Evolutionary conservation across 2,888 invertebrate genomes (phyloP).

Genomic region (Troides oblongomaculatus): DNA sequence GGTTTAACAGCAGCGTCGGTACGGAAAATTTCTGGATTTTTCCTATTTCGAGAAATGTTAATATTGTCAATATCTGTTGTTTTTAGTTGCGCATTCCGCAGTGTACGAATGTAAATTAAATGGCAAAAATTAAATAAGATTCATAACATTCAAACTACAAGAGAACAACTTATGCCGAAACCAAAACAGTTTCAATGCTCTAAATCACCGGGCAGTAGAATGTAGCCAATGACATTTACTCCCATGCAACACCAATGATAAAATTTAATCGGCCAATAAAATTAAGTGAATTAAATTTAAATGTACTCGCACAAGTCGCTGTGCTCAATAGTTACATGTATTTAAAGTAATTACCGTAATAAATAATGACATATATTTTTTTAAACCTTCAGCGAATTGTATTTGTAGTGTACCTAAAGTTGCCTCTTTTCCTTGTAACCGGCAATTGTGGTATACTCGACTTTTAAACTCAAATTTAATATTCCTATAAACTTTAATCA

Average conservation of each 20-base stretch:
- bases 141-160: neutral
- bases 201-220: conserved; percentile 22
- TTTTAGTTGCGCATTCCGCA: no score
- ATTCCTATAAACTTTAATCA: no score
- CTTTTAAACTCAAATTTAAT: no score
- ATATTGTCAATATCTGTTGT: no score
- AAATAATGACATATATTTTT: neutral
- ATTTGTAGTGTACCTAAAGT: neutral
- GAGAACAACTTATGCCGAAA: neutral
- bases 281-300: conserved; percentile 25
- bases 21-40: no score
- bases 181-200: conserved; percentile 4
- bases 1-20: no score
- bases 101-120: no score
- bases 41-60: no score
- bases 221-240: conserved; percentile 18
- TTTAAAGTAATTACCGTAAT: neutral
- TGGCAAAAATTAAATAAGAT: no score
- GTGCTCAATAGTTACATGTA: conserved; percentile 12
- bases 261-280: conserved; percentile 28
- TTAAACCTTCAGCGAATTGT: neutral
- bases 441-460: no score
- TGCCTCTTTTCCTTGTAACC: neutral
- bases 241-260: conserved; percentile 25
- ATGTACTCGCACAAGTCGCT: conserved; percentile 1